Conservation (phyloP, 2,888 invertebrate species). For the Dendrolimus pini region DNA sequence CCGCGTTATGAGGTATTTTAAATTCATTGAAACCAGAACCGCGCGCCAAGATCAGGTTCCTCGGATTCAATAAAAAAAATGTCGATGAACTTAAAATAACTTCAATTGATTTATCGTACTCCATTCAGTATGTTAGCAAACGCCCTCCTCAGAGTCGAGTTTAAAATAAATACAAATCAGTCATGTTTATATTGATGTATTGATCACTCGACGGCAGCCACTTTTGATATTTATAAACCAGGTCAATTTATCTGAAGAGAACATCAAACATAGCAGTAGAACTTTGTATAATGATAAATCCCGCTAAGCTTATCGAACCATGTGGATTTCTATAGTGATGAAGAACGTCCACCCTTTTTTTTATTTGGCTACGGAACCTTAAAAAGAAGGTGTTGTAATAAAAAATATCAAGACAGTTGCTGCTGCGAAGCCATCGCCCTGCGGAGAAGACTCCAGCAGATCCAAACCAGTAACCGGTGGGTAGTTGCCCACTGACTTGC, state of each 20-base stretch:
- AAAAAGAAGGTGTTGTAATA: no score
- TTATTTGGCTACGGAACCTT: no score
- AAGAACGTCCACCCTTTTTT: no score
- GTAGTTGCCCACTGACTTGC: no score
- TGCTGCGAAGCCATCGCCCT: no score
- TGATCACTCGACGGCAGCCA: background rate
- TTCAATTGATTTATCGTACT: background rate
- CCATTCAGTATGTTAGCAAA: background rate
- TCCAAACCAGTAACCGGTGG: no score
- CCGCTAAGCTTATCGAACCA: no score
- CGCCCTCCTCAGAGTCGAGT: background rate
- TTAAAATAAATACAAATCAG: background rate
- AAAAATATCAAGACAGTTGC: no score
- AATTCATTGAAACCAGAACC: conserved; percentile 20
- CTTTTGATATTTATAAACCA: background rate
- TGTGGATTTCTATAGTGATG: no score
- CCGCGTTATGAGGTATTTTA: conserved; percentile 20
- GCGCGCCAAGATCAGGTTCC: conserved; percentile 7
- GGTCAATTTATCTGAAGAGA: background rate
- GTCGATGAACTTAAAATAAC: background rate
- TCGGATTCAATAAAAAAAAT: background rate
- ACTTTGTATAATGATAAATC: background rate
- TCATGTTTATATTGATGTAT: background rate
- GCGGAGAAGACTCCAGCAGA: no score
- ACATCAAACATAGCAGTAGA: background rate